phyloP scores from a whole-genome alignment of 2,113 vertebrate species.

The Salvator merianae region DNA sequence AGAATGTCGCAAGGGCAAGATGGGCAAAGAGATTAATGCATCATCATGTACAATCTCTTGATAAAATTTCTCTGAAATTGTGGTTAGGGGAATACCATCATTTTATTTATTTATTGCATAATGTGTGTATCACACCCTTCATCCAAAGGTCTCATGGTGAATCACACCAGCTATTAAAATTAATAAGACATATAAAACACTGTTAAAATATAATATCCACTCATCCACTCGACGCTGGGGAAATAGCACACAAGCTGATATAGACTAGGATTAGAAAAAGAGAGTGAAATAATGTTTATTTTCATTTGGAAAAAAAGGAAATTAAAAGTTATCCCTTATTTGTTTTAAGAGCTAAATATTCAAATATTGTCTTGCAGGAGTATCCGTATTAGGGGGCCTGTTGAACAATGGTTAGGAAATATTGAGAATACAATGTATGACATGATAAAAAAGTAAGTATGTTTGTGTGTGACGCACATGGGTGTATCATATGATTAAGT shows the following conservation, averaged over 20 bases:
- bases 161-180: no score
- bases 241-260: no score
- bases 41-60: background rate
- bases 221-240: no score
- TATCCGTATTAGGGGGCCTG: constrained; percentile 67
- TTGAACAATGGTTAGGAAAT: constrained; percentile 74
- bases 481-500: background rate
- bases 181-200: no score
- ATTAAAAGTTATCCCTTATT: background rate
- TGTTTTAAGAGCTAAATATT: background rate
- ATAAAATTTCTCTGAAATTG: background rate
- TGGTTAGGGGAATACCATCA: no score
- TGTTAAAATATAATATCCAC: no score
- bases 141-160: no score
- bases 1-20: background rate
- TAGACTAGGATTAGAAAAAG: background rate
- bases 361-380: constrained; percentile 56
- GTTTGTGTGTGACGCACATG: background rate
- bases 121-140: no score
- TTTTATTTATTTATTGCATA: no score
- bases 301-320: background rate
- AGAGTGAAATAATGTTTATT: background rate
- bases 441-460: constrained; percentile 71
- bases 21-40: background rate
- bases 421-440: constrained; percentile 74